These are phyloP conservation scores for Agrotis ipsilon DNA, from an alignment of 2,888 invertebrate genomes.

Conservation along the genomic window DNA sequence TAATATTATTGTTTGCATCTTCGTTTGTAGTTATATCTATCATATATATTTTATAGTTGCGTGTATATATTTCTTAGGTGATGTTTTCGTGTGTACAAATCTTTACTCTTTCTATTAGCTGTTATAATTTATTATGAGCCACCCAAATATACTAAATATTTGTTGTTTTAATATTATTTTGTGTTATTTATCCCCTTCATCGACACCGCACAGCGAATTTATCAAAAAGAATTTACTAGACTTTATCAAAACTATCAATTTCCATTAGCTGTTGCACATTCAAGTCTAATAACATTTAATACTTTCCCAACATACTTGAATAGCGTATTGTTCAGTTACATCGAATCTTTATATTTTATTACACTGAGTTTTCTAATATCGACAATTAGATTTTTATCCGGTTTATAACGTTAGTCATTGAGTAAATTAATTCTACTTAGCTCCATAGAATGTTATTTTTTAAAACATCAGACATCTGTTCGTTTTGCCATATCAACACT, in stretches of 20 bases:
- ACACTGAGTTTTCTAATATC: constrained; percentile 18
- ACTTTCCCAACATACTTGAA: neutral
- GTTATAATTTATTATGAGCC: constrained; percentile 77
- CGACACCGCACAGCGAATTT: neutral
- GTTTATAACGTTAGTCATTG: neutral
- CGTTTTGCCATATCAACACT: too few species aligned
- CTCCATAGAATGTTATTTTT: neutral
- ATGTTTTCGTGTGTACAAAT: constrained; percentile 73
- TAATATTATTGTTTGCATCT: constrained; percentile 85
- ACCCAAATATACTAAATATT: constrained; percentile 75
- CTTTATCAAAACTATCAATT: too few species aligned
- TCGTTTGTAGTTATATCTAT: constrained; percentile 70
- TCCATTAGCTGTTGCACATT: too few species aligned
- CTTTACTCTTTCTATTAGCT: constrained; percentile 65
- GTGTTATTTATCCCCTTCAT: constrained; percentile 46
- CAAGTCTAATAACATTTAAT: neutral
- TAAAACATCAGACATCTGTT: too few species aligned
- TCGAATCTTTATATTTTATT: neutral
- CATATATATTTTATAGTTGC: constrained; percentile 58
- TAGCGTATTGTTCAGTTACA: neutral
- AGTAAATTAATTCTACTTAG: neutral
- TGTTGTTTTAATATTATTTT: constrained; percentile 59
- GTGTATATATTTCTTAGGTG: constrained; percentile 68
- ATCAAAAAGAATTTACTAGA: too few species aligned
- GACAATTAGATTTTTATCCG: neutral